These are phyloP conservation scores for Ctenomys sociabilis DNA, from an alignment of 2,113 vertebrate genomes.

Conservation along the genomic window DNA sequence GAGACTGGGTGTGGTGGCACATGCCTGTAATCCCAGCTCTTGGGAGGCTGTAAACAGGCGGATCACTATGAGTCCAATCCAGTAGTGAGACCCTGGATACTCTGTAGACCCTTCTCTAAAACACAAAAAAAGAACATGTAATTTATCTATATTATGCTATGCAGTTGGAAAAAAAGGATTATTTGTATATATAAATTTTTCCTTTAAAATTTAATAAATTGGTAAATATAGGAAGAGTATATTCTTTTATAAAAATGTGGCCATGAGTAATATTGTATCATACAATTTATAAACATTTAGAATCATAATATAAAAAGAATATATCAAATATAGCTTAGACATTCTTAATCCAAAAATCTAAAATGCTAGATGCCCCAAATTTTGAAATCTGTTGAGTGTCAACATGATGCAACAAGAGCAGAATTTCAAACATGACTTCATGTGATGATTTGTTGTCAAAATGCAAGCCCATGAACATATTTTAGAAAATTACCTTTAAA, in stretches of 20 bases:
- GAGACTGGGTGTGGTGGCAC: too few relatives aligned
- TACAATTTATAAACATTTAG: constrained; percentile 39
- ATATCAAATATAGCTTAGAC: neutral
- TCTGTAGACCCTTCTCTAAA: too few relatives aligned
- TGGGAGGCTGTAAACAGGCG: too few relatives aligned
- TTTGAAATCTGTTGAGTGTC: neutral
- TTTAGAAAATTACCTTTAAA: neutral
- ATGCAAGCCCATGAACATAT: neutral
- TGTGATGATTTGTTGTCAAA: neutral
- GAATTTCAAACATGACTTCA: neutral
- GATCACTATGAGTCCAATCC: too few relatives aligned
- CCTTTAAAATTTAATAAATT: constrained; percentile 70
- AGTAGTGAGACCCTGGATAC: too few relatives aligned
- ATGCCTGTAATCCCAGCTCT: too few relatives aligned
- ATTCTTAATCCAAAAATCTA: neutral
- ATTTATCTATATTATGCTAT: constrained; percentile 13
- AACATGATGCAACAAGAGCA: neutral
- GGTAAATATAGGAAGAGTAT: constrained; percentile 12
- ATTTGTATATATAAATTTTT: constrained; percentile 50
- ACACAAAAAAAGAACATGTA: neutral
- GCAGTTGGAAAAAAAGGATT: constrained; percentile 12
- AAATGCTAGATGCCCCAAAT: constrained; percentile 19
- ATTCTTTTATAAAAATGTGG: constrained; percentile 61
- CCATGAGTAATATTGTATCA: constrained; percentile 31
- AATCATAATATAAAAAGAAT: constrained; percentile 37